Percentiles rank a stretch among this genome's conserved stretches.
These are phyloP conservation scores for Habropoda laboriosa DNA, from an alignment of 1,140 invertebrate species.

Conservation along the genomic window DNA sequence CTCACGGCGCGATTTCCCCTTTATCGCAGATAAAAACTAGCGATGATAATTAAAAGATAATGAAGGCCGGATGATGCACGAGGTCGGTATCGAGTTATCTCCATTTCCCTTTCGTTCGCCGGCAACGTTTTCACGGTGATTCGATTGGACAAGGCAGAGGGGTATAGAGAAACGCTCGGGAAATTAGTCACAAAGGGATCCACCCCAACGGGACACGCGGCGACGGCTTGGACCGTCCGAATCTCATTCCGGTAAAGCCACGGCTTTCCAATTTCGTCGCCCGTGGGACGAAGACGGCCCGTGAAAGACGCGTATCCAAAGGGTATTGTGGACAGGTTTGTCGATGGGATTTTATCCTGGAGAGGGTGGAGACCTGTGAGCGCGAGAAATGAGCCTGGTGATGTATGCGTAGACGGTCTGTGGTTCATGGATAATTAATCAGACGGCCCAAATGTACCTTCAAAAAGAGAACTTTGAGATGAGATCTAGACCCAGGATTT, in stretches of 20 bases:
- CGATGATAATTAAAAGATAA: slow-evolving; percentile 2
- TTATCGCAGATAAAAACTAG: not conserved
- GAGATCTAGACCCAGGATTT: no score
- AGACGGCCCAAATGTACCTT: not conserved
- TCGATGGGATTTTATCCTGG: slow-evolving; percentile 44
- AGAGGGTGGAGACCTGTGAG: slow-evolving; percentile 14
- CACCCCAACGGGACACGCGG: not conserved
- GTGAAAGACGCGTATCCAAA: not conserved
- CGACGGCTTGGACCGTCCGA: slow-evolving; percentile 8
- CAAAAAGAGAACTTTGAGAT: no score
- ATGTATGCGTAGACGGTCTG: slow-evolving; percentile 44
- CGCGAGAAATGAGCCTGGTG: slow-evolving; percentile 17
- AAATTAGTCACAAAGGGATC: slow-evolving; percentile 42
- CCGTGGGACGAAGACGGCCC: slow-evolving; percentile 8
- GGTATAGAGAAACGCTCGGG: not conserved
- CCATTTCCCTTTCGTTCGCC: slow-evolving; percentile 8
- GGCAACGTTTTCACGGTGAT: slow-evolving; percentile 14
- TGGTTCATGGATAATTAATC: slow-evolving; percentile 50
- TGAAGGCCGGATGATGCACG: not conserved
- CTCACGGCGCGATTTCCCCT: no score
- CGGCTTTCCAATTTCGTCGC: slow-evolving; percentile 43
- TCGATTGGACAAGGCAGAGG: not conserved
- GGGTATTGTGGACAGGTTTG: slow-evolving; percentile 20
- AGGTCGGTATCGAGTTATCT: not conserved
- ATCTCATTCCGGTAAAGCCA: slow-evolving; percentile 40